These are phyloP conservation scores for Proteles cristata DNA, from an alignment of 2,113 vertebrate genomes.

Conservation along the genomic window DNA sequence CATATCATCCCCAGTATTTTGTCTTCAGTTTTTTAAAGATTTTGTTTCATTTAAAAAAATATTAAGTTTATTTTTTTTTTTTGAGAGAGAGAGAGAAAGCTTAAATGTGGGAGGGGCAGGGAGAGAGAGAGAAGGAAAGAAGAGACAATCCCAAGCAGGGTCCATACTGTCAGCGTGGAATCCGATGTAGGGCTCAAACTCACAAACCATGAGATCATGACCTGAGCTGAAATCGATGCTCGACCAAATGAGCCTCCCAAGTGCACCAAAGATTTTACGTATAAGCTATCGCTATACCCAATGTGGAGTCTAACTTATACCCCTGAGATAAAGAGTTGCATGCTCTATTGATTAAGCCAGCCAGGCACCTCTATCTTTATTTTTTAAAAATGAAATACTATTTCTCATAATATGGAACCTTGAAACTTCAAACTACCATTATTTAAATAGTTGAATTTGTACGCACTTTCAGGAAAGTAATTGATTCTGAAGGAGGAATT, in stretches of 20 bases:
- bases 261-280: not conserved
- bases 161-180: not conserved
- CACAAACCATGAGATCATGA: not conserved
- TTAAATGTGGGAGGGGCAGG: not conserved
- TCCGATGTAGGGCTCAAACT: not conserved
- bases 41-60: not conserved
- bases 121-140: not conserved
- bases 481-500: constrained; percentile 29
- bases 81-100: not conserved
- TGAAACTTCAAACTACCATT: not conserved
- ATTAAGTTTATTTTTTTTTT: no score
- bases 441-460: not conserved
- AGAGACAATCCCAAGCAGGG: not conserved
- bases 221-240: not conserved
- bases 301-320: not conserved
- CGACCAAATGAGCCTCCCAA: not conserved
- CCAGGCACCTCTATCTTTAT: not conserved
- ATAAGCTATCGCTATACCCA: not conserved
- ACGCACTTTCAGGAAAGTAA: not conserved
- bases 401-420: not conserved
- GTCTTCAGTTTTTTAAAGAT: not conserved
- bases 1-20: not conserved
- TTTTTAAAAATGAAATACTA: not conserved
- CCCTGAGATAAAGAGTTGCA: not conserved
- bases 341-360: not conserved